phyloP scores from a whole-genome alignment of 23 tunicate genomes.

The Pegea sp. region DNA sequence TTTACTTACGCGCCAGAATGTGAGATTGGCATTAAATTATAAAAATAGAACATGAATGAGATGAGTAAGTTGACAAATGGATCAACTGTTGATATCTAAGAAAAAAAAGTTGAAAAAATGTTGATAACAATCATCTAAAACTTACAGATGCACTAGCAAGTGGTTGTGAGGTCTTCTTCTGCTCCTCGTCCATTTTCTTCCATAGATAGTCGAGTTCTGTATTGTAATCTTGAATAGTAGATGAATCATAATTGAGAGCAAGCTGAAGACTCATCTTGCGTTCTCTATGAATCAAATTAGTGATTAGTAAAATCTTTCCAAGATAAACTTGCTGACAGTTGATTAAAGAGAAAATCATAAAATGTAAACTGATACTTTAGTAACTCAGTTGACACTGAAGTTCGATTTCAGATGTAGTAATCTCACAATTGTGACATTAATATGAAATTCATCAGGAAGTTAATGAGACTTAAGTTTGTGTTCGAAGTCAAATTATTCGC shows the following conservation, averaged over 20 bases:
- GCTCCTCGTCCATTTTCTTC: conserved; percentile 38
- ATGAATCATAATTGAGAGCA: not conserved
- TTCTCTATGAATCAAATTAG: too few relatives aligned
- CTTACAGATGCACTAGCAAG: not conserved
- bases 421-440: too few relatives aligned
- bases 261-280: not conserved
- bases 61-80: not conserved
- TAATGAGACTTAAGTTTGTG: too few relatives aligned
- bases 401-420: too few relatives aligned
- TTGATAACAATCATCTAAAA: not conserved
- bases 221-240: conserved; percentile 16
- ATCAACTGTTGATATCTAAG: not conserved
- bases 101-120: not conserved
- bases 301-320: too few relatives aligned
- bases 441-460: too few relatives aligned
- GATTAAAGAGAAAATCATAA: too few relatives aligned
- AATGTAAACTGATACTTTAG: too few relatives aligned
- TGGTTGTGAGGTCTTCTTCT: conserved; percentile 4
- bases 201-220: conserved; percentile 56
- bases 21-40: not conserved
- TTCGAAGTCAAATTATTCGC: too few relatives aligned
- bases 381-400: too few relatives aligned
- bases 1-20: not conserved
- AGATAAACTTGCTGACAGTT: too few relatives aligned
- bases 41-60: not conserved